Evolutionary conservation across 2,888 invertebrate species (phyloP), one percentile per base, ranked within the genome.

Genomic region (Pasiphila rectangulata): DNA sequence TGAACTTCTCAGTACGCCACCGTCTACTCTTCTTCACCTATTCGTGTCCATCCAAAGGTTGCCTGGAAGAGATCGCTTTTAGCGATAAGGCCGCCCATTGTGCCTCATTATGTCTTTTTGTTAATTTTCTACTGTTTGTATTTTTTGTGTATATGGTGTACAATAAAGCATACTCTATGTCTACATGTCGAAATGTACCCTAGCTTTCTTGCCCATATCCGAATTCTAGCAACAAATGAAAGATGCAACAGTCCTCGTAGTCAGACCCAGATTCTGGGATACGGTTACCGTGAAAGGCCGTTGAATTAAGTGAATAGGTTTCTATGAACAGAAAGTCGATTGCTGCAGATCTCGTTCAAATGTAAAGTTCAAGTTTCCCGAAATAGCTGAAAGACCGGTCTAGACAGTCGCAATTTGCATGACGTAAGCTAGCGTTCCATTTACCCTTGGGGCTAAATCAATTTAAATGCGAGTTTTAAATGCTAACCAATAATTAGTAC

Each of bases 361-460:
- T 43, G 29, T 43, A 36, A 36, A 43, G 27, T 34, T 42, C 42
- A 42, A 20, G 42, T 19, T 32, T 42, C 42, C 42, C 42, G 15
- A 42, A 42, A 42, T 43, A 43, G 43, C 29, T 37, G 36, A 36
- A 43, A 29, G 15, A 16, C 27, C 27, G 16, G 35, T 35, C 40
- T 40, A 40, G 43, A 36, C 43, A 16, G 29, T 10, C 21, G 21
- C 27, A 29, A 36, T 43, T 35, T 43, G 27, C 29, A 29, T 36
- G 40, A 40, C 36, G 36, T 16, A 29, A 36, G 32, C 23, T 39
- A 39, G 39, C 20, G 16, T 29, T 35, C 19, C 5, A 35, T 21
- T 7, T 32, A 19, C 12, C 38, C 38, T 25, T 38, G 17, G 10
- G 17, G 16, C 17, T 25, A 25, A 38, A 38, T 38, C 16, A 38